Conservation (phyloP, 2,113 vertebrate species). For the Thalassarche chlororhynchos region DNA sequence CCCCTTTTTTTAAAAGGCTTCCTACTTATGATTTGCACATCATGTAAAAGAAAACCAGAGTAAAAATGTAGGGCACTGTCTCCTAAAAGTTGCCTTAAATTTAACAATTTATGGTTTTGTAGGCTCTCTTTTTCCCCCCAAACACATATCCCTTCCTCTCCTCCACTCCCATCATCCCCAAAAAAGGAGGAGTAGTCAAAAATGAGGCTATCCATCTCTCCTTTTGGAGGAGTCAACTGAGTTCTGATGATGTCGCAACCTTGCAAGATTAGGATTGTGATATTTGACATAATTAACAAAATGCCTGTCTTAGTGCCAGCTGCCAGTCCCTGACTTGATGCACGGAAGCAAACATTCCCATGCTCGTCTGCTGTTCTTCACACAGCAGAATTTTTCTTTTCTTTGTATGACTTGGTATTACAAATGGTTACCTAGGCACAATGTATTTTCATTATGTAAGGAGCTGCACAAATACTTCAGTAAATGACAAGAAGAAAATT, state of each 20-base stretch:
- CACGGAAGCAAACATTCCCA: neutral
- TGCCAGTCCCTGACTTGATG: neutral
- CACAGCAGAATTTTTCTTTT: neutral
- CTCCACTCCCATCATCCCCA: neutral
- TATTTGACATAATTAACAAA: neutral
- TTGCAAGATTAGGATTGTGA: neutral
- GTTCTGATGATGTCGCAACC: neutral
- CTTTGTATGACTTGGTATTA: neutral
- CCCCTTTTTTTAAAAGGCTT: neutral
- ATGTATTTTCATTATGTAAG: neutral
- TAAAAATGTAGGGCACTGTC: neutral
- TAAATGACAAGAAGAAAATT: neutral
- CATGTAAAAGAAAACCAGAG: neutral
- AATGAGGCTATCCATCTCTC: accelerated
- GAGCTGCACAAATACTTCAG: neutral
- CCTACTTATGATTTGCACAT: neutral
- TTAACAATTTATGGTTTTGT: neutral
- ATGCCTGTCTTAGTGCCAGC: neutral
- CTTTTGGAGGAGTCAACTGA: neutral
- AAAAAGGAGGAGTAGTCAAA: accelerated
- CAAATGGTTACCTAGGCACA: neutral
- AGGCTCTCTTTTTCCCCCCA: accelerated
- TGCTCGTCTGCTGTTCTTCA: neutral
- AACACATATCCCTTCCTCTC: accelerated
- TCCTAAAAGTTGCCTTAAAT: neutral